phyloP scores from a whole-genome alignment of 2,888 invertebrate genomes.

The Nephrotoma guestfalica region DNA sequence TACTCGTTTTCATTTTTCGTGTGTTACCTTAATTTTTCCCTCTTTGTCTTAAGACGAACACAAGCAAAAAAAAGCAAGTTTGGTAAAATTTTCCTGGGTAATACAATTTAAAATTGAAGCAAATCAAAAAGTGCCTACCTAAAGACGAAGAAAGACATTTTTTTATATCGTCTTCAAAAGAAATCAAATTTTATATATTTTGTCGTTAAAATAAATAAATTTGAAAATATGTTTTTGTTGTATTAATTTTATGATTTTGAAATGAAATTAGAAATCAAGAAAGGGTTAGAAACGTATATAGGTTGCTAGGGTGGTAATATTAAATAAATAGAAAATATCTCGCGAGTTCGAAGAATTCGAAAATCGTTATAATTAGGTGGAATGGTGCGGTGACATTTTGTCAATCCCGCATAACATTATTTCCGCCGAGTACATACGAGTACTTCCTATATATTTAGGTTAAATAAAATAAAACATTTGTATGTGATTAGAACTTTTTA shows the following conservation, averaged over 20 bases:
- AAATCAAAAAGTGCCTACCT: neutral
- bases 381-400: neutral
- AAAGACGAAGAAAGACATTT: neutral
- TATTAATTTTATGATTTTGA: neutral
- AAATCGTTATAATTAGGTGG: too few species aligned
- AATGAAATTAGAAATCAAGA: neutral
- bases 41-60: neutral
- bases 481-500: neutral
- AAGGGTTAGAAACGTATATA: neutral
- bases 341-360: neutral
- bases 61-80: neutral
- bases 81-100: neutral
- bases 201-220: neutral
- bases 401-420: neutral
- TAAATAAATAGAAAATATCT: neutral
- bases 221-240: neutral
- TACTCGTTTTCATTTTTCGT: neutral
- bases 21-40: neutral
- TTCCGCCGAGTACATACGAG: too few species aligned
- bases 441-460: neutral
- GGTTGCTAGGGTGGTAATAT: neutral
- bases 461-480: neutral
- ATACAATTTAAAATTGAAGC: neutral
- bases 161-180: neutral
- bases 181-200: neutral